Conservation (phyloP, 2,113 vertebrate genomes). For the Cebidichthys violaceus region DNA sequence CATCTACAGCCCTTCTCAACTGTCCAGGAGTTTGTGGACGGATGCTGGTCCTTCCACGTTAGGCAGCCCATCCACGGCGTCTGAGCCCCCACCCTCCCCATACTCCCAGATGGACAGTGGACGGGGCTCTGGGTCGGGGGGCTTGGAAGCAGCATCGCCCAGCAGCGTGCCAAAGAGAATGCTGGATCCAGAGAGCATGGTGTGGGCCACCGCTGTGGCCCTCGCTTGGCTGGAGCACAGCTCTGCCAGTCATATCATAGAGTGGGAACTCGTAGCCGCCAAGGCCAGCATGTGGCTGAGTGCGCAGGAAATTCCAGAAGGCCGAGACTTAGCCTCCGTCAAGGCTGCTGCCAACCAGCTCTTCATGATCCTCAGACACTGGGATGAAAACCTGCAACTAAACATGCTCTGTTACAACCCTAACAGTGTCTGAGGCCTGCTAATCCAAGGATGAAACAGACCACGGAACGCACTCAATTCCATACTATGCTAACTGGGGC, state of each 20-base stretch:
- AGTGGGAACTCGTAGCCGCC: constrained; percentile 96
- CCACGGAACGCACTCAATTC: constrained; percentile 23
- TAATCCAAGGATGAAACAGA: not conserved
- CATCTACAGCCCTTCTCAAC: constrained; percentile 49
- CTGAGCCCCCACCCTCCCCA: constrained; percentile 40
- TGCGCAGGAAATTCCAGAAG: constrained; percentile 87
- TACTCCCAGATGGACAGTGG: constrained; percentile 42
- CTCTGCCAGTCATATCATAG: constrained; percentile 91
- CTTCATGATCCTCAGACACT: constrained; percentile 96
- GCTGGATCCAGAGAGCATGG: constrained; percentile 85
- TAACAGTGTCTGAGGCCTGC: constrained; percentile 82
- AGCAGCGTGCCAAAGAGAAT: constrained; percentile 63
- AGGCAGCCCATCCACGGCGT: constrained; percentile 58
- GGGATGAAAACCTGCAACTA: constrained; percentile 96
- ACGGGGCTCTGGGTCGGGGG: constrained; percentile 35
- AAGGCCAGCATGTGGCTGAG: constrained; percentile 93
- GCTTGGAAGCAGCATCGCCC: not conserved
- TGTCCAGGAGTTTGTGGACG: constrained; percentile 42
- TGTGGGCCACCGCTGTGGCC: constrained; percentile 94
- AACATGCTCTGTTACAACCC: constrained; percentile 98
- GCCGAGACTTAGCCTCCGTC: constrained; percentile 83
- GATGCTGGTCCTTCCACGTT: constrained; percentile 64
- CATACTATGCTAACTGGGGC: constrained; percentile 71
- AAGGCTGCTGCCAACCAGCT: constrained; percentile 94
- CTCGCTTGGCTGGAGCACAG: constrained; percentile 97